Percentiles rank a stretch among this genome's conserved stretches.
phyloP scores from a whole-genome alignment of 2,797 vertebrate genomes.

The Sebastes iracundus region DNA sequence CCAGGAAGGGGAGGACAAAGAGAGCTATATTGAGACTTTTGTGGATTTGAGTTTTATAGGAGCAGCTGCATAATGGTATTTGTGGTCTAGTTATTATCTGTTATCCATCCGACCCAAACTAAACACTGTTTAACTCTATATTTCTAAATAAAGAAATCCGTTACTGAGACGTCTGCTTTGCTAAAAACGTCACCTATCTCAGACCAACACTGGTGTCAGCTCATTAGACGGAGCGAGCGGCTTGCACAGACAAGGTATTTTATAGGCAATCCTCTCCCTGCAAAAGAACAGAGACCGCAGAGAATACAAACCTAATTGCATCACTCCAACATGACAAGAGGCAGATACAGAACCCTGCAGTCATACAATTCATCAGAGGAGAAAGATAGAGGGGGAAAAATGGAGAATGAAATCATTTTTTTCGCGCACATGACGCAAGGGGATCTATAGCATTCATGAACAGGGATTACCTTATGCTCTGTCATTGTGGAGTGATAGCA shows the following conservation, averaged over 20 bases:
- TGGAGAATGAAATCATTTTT: slow-evolving; percentile 51
- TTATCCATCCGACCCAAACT: slow-evolving; percentile 11
- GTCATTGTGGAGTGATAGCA: slow-evolving; percentile 58
- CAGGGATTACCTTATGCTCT: slow-evolving; percentile 61
- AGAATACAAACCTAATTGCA: slow-evolving; percentile 76
- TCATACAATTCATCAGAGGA: slow-evolving; percentile 60
- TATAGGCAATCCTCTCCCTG: slow-evolving; percentile 58
- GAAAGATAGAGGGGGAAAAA: slow-evolving; percentile 45
- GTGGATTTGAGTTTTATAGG: neutral
- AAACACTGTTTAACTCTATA: slow-evolving; percentile 17
- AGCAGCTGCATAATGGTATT: slow-evolving; percentile 15
- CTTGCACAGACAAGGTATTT: slow-evolving; percentile 66
- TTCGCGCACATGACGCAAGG: slow-evolving; percentile 47
- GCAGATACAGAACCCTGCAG: slow-evolving; percentile 66
- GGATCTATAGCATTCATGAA: slow-evolving; percentile 50
- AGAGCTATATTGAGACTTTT: neutral
- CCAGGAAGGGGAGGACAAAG: neutral
- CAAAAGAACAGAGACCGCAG: slow-evolving; percentile 50
- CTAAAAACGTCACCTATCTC: slow-evolving; percentile 32
- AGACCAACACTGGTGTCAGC: slow-evolving; percentile 49
- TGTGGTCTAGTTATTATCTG: slow-evolving; percentile 11
- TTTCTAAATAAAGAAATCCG: neutral
- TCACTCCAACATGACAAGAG: slow-evolving; percentile 74
- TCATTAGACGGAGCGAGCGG: slow-evolving; percentile 57
- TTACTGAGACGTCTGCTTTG: slow-evolving; percentile 25